Evolutionary conservation across 2,113 vertebrate species (phyloP).

Genomic region (Channa maculata): DNA sequence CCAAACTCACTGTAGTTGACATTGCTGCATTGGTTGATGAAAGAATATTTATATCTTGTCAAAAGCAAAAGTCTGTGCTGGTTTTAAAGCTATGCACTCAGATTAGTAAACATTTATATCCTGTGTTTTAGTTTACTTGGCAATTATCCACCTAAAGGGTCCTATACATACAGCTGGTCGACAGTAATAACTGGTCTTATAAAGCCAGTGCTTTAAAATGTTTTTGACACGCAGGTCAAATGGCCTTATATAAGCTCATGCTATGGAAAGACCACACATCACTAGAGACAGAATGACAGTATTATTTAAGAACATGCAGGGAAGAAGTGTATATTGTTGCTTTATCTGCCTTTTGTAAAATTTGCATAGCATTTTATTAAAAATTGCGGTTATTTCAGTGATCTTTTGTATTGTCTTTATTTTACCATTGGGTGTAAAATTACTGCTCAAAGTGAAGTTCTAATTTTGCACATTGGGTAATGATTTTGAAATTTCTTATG

Average conservation of each 20-base stretch:
- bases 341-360: conserved; percentile 82
- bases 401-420: conserved; percentile 83
- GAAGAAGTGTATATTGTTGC: conserved; percentile 76
- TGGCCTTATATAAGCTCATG: conserved; percentile 28
- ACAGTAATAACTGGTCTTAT: conserved; percentile 48
- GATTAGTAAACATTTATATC: conserved; percentile 43
- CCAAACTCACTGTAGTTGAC: conserved; percentile 47
- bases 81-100: conserved; percentile 68
- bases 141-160: conserved; percentile 48
- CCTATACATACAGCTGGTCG: conserved; percentile 46
- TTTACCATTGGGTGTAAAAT: conserved; percentile 57
- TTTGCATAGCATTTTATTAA: conserved; percentile 83
- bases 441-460: conserved; percentile 24
- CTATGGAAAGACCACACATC: conserved; percentile 26
- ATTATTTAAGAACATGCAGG: conserved; percentile 72
- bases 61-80: conserved; percentile 61
- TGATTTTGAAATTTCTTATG: neutral
- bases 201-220: conserved; percentile 39
- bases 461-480: conserved; percentile 12
- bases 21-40: conserved; percentile 62
- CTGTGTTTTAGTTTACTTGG: conserved; percentile 58
- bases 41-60: conserved; percentile 57
- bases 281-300: conserved; percentile 66
- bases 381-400: conserved; percentile 77
- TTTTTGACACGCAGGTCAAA: conserved; percentile 37